Base-by-base conservation (phyloP, 2,888 invertebrate species). In the Eledona agricola region DNA sequence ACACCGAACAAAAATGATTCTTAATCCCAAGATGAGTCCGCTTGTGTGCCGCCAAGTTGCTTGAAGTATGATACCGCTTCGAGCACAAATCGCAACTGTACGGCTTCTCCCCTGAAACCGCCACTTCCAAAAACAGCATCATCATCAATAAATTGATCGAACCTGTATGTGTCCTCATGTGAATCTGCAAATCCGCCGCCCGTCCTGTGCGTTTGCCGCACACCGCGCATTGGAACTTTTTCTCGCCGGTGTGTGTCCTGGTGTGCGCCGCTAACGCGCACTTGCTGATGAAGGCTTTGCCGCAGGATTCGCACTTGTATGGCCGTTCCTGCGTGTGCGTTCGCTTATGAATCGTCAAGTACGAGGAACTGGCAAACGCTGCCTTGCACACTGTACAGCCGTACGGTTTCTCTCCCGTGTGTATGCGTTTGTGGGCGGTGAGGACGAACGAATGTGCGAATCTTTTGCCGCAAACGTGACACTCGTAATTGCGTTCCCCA, bases 161-260 rank as follows among this genome's bases (percentile, higher is more conserved):
- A 72, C 74, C 75, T 35, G 74, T 74, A 57, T 76, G 75, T 4
- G 72, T 69, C 26, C 75, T 61, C 70, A 75, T 73, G 51, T 76
- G 75, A 17, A 71, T 66, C 16, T 66, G 67, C 29, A 76, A 57
- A 59, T 75, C 75, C 1, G 73, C 72, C 2, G 69, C 64, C 40
- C 75, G 59, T 2, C 67, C 68, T 1, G 69, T 64, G 16, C 69
- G 63, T 61, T 72, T 74, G 1, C 74, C 73, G 46, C 75, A 76
- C 22, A 71, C 49, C 1, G 59, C 57, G 51, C 75, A 76, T 40
- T 73, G 68, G 55, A 69, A 75, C 50, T 70, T 67, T 46, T 74
- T 74, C 51, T 73, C 74, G 2, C 72, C 74, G 0, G 73, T 71
- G 51, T 76, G 75, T 3, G 66, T 67, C 55, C 66, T 66, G 7